Percentiles rank a stretch among this genome's conserved stretches.
Conservation (phyloP, 2,888 invertebrate species). For the Sepiola atlantica region DNA sequence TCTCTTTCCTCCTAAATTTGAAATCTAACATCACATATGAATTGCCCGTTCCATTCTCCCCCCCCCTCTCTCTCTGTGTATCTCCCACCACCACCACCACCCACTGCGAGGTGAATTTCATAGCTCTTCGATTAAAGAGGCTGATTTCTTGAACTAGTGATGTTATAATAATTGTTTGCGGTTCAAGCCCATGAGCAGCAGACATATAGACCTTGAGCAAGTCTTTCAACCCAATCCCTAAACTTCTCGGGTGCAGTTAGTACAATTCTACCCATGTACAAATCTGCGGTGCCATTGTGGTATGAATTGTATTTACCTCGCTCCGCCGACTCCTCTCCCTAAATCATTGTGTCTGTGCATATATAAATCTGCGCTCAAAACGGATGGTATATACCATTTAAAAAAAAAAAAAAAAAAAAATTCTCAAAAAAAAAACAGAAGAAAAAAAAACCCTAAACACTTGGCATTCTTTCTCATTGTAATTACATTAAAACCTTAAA, state of each 20-base stretch:
- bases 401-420: neutral
- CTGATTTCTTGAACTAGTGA: neutral
- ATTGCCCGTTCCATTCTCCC: neutral
- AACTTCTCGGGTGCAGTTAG: neutral
- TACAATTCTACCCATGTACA: neutral
- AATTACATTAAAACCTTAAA: too few relatives aligned
- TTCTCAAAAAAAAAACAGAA: too few relatives aligned
- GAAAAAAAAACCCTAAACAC: neutral
- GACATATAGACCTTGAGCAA: constrained; percentile 11
- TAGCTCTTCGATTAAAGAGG: neutral
- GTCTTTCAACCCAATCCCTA: neutral
- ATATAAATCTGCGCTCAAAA: neutral
- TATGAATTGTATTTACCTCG: neutral
- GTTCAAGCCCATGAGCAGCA: neutral
- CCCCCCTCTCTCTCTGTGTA: too few relatives aligned
- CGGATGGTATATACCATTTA: neutral
- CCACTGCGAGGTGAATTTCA: neutral
- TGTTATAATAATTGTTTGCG: neutral
- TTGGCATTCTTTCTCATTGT: too few relatives aligned
- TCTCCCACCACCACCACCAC: too few relatives aligned
- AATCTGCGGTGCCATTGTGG: constrained; percentile 12
- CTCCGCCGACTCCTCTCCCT: neutral
- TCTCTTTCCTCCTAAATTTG: neutral
- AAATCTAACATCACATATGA: neutral
- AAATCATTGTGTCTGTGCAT: neutral